Conservation (phyloP, 2,888 invertebrate species). For the Ornithoptera alexandrae region DNA sequence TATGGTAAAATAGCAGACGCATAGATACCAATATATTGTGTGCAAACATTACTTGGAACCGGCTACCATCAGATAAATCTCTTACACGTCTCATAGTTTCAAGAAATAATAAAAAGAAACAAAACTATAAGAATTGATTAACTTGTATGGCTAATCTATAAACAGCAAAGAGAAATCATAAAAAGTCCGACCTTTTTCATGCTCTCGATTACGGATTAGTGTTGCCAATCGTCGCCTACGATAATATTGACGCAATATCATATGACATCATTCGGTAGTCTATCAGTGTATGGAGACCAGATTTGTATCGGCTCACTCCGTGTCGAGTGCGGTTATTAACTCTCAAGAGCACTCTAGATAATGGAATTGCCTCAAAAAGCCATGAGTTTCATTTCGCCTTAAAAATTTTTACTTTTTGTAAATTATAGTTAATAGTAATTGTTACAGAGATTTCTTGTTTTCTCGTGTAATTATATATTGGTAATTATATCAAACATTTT, state of each 20-base stretch:
- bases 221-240: constrained; percentile 17
- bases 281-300: constrained; percentile 45
- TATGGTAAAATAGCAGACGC: no score
- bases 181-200: constrained; percentile 18
- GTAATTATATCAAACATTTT: no score
- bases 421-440: background rate
- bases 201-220: constrained; percentile 12
- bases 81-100: background rate
- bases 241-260: constrained; percentile 51
- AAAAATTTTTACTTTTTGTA: constrained; percentile 11
- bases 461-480: background rate
- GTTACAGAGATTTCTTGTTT: background rate
- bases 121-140: background rate
- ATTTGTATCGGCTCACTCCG: constrained; percentile 59
- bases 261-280: constrained; percentile 51
- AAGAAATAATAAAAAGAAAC: background rate
- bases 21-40: no score
- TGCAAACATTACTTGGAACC: no score
- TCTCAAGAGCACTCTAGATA: constrained; percentile 75
- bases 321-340: constrained; percentile 70
- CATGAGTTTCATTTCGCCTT: constrained; percentile 34
- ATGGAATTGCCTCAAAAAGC: constrained; percentile 63
- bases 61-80: no score
- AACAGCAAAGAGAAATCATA: constrained; percentile 14
- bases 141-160: background rate